phyloP scores from a whole-genome alignment of 2,113 vertebrate genomes.

The Hippocampus mohnikei region DNA sequence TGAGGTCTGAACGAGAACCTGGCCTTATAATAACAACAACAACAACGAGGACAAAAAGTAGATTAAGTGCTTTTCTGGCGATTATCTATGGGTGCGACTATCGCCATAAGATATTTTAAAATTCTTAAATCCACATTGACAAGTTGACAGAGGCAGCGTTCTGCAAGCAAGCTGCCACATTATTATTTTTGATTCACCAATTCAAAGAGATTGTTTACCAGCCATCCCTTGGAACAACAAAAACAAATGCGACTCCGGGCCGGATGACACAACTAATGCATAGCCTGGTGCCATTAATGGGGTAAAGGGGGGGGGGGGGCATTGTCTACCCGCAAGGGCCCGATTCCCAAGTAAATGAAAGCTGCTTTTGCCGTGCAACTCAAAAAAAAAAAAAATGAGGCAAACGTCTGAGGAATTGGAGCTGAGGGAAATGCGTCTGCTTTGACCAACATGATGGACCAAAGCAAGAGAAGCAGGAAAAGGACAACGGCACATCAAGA shows the following conservation, averaged over 20 bases:
- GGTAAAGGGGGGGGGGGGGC: neutral
- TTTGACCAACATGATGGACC: neutral
- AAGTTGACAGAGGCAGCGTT: neutral
- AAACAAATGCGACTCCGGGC: neutral
- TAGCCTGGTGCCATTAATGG: neutral
- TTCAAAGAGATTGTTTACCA: neutral
- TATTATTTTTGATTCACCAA: neutral
- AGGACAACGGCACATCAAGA: neutral
- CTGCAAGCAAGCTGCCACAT: neutral
- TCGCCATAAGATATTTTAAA: neutral
- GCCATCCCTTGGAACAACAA: neutral
- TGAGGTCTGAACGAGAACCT: constrained; percentile 9
- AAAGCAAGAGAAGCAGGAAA: neutral
- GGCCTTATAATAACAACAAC: neutral
- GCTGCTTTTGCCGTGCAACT: neutral
- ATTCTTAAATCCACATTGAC: neutral
- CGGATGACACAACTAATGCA: neutral
- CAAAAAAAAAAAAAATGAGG: constrained; percentile 1
- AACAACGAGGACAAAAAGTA: constrained; percentile 3
- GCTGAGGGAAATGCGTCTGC: neutral
- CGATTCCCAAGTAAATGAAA: neutral
- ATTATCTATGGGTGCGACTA: too few species aligned
- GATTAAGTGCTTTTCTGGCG: constrained; percentile 9
- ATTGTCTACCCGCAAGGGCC: neutral
- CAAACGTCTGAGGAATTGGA: neutral